Conservation (phyloP, 2,797 vertebrate genomes). For the Peromyscus nudipes region DNA sequence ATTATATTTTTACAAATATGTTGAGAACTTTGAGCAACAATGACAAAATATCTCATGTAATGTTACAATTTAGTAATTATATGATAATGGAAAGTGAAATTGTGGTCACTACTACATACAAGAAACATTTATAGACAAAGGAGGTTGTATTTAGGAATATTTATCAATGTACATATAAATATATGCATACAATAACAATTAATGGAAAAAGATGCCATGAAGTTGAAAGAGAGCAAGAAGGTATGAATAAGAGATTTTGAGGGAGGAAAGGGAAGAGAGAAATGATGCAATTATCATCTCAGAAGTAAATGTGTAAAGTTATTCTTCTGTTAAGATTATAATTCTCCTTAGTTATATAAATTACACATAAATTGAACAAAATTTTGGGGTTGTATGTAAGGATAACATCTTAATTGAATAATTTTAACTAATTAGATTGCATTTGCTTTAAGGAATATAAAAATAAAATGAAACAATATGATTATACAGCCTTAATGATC, state of each 20-base stretch:
- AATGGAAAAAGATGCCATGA: background rate
- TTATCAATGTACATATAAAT: background rate
- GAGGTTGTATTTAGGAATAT: background rate
- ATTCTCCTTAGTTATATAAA: background rate
- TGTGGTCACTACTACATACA: background rate
- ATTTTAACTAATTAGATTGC: conserved; percentile 36
- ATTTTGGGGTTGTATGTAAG: background rate
- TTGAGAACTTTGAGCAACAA: background rate
- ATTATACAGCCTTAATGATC: conserved; percentile 23
- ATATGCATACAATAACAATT: background rate
- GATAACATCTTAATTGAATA: conserved; percentile 46
- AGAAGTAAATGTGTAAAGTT: background rate
- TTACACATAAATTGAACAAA: background rate
- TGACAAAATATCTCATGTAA: background rate
- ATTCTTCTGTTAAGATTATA: background rate
- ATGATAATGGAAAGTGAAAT: background rate
- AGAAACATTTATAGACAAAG: background rate
- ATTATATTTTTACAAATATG: background rate
- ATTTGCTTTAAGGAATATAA: conserved; percentile 32
- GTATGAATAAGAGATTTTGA: background rate
- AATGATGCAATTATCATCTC: background rate
- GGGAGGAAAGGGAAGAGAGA: background rate
- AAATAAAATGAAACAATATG: conserved; percentile 54
- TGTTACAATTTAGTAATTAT: background rate
- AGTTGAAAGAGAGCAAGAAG: background rate